Evolutionary conservation across 2,797 vertebrate genomes (phyloP), one percentile per base, ranked within the genome.

Genomic region (Mus caroli): DNA sequence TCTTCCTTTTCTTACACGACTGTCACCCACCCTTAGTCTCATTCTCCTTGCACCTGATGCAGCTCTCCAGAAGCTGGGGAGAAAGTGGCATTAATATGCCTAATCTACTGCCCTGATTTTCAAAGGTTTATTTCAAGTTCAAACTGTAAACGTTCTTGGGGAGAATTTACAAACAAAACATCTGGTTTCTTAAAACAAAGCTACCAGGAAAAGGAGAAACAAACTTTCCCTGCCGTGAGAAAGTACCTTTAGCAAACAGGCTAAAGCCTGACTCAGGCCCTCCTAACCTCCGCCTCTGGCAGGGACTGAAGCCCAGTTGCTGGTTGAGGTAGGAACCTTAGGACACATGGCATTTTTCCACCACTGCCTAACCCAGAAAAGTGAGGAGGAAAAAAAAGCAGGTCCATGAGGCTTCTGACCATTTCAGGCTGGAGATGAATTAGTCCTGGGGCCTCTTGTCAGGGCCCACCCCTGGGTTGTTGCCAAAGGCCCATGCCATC

Each of bases 181-280:
- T 98, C 98, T 98, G 98, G 98, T 98, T 98, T 98, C 91, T 98
- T 98, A 98, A 97, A 98, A 98, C 95, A 98, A 98, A 98, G 97
- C 98, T 97, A 97, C 97, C 94, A 97, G 97, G 17, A 96, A 96
- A 98, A 98, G 98, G 95, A 97, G 97, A 98, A 98, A 98, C 98
- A 98, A 98, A 98, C 98, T 98, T 98, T 98, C 94, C 84, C 97
- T 97, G 97, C 98, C 97, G 96, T 98, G 96, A 96, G 97, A 98
- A 98, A 97, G 98, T 96, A 97, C 97, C 98, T 98, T 97, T 92
- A 80, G 96, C 97, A 98, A 98, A 98, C 98, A 98, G 67, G 62
- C 12, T 64, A 31, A 64, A 31, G 67, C 78, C 92, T 75, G 46
- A 50, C n/a, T 67, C 28, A 13, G 50, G 31, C 56, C 60, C 64